Conservation (phyloP, 2,797 vertebrate genomes). For the Malurus splendens region DNA sequence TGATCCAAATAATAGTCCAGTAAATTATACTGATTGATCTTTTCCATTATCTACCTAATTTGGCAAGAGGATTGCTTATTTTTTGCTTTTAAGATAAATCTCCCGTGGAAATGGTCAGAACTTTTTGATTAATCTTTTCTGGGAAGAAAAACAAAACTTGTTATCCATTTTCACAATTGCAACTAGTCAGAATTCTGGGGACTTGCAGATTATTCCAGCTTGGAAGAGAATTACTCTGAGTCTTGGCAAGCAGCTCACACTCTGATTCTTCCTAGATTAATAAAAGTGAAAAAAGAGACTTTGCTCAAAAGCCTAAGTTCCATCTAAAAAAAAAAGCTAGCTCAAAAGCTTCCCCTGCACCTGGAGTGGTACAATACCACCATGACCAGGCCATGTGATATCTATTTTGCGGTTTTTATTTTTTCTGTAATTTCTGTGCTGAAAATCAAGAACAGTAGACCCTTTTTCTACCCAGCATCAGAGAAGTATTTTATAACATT, state of each 20-base stretch:
- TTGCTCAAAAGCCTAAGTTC: background rate
- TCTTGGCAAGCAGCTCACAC: background rate
- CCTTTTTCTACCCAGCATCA: background rate
- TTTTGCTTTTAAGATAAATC: background rate
- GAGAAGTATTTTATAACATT: background rate
- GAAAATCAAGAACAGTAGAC: background rate
- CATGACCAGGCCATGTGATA: fast-evolving
- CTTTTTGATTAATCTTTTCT: background rate
- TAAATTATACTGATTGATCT: background rate
- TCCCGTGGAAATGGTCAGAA: background rate
- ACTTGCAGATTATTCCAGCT: background rate
- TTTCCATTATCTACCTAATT: background rate
- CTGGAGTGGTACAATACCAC: background rate
- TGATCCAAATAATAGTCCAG: background rate
- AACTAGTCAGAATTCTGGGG: background rate
- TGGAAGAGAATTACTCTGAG: background rate
- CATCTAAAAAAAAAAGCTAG: background rate
- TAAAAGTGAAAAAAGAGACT: background rate
- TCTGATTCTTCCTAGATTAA: background rate
- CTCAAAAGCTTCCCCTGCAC: background rate
- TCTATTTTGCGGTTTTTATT: background rate
- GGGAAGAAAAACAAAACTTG: background rate
- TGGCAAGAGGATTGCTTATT: background rate
- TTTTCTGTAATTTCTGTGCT: background rate
- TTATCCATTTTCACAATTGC: background rate